phyloP scores from a whole-genome alignment of 2,113 vertebrate species.

The Eptatretus burgeri region DNA sequence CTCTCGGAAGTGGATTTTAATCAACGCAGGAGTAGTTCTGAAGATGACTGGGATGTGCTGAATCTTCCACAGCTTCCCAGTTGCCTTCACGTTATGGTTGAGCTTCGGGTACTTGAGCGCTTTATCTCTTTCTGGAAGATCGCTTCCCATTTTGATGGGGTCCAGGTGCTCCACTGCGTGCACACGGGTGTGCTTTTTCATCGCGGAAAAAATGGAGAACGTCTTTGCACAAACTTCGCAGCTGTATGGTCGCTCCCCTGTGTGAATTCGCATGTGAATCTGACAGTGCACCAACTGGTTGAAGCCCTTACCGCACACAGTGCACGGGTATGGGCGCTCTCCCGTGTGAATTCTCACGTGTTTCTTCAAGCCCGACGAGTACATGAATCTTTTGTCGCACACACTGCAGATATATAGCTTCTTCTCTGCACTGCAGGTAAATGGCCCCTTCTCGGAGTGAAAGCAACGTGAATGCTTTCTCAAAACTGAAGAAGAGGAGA shows the following conservation, averaged over 20 bases:
- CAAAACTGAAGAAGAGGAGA: background rate
- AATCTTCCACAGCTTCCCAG: too few relatives aligned
- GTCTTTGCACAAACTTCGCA: background rate
- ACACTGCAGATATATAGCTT: background rate
- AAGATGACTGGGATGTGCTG: too few relatives aligned
- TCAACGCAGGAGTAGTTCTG: too few relatives aligned
- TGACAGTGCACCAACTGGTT: constrained; percentile 97
- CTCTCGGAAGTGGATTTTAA: too few relatives aligned
- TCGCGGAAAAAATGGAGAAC: background rate
- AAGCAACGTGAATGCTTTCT: background rate
- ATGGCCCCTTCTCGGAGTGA: background rate
- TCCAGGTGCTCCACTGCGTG: background rate
- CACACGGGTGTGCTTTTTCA: background rate
- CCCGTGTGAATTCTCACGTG: constrained; percentile 1
- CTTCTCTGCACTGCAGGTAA: background rate
- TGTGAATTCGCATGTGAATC: constrained; percentile 90
- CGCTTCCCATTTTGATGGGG: too few relatives aligned
- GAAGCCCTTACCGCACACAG: constrained; percentile 49
- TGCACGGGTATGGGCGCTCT: background rate
- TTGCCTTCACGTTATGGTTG: too few relatives aligned
- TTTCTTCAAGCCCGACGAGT: background rate
- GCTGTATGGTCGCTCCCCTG: constrained; percentile 24
- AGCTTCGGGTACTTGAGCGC: too few relatives aligned
- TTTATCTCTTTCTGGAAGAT: too few relatives aligned
- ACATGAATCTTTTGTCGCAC: background rate